A percentile compares a stretch with the other conserved stretches of the same genome.
Evolutionary conservation across 2,113 vertebrate species (phyloP).

Genomic region (Serranochromis macrocephalus): DNA sequence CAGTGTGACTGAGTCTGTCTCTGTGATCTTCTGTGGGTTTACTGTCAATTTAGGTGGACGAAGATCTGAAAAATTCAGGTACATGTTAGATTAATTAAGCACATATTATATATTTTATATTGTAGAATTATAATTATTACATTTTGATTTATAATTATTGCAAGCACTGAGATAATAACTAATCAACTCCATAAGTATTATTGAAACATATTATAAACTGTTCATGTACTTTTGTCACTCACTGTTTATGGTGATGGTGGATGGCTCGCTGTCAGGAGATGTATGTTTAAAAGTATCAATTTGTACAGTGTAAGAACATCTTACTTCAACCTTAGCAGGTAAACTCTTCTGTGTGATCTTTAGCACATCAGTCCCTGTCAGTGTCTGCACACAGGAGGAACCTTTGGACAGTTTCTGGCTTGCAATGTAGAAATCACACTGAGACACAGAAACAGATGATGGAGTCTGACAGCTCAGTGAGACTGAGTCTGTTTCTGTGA

Average conservation of each 20-base stretch:
- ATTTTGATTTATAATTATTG: accelerated
- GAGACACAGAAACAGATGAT: too few relatives aligned
- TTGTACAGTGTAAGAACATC: neutral
- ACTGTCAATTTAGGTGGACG: neutral
- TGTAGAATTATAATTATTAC: accelerated
- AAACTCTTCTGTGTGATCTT: accelerated
- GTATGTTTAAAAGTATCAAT: too few relatives aligned
- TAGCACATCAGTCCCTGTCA: too few relatives aligned
- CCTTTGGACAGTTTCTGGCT: too few relatives aligned
- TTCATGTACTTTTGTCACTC: neutral
- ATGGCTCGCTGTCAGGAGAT: accelerated
- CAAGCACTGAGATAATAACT: accelerated
- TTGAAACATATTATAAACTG: neutral
- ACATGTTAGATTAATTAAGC: neutral
- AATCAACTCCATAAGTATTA: accelerated
- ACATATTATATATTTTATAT: neutral
- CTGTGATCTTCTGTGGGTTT: accelerated
- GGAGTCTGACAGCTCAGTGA: too few relatives aligned
- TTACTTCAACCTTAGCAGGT: neutral
- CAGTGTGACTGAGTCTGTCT: neutral
- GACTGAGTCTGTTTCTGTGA: too few relatives aligned
- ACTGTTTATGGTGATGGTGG: neutral
- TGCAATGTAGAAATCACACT: too few relatives aligned
- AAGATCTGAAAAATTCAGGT: accelerated
- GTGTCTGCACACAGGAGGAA: too few relatives aligned